A percentile compares a stretch with the other conserved stretches of the same genome.
phyloP scores from a whole-genome alignment of 1,140 invertebrate species.

The Bombus waltoni region DNA sequence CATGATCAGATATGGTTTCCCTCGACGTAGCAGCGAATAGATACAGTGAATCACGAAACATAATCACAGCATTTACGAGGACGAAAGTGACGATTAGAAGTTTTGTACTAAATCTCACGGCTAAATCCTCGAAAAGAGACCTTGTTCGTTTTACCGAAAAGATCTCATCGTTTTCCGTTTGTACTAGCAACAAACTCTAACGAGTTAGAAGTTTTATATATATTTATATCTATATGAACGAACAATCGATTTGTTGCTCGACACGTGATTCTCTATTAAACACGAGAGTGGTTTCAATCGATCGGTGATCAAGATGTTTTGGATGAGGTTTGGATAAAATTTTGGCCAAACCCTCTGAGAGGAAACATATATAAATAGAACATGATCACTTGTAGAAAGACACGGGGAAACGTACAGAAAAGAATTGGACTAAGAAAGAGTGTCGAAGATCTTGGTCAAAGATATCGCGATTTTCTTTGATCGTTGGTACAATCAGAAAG shows the following conservation, averaged over 20 bases:
- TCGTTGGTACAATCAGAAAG: neutral
- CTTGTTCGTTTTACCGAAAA: constrained; percentile 2
- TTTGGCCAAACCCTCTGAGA: too few species aligned
- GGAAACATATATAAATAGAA: constrained; percentile 7
- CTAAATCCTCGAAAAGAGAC: constrained; percentile 9
- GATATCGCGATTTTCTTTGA: neutral
- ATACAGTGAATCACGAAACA: constrained; percentile 28
- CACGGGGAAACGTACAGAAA: neutral
- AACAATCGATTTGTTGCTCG: constrained; percentile 14
- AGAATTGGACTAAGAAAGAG: constrained; percentile 12
- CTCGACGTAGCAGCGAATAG: constrained; percentile 43
- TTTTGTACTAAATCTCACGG: constrained; percentile 50
- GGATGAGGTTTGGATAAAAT: too few species aligned
- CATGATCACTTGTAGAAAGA: neutral
- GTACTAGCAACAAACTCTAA: constrained; percentile 44
- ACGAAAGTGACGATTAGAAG: constrained; percentile 42
- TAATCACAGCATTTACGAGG: constrained; percentile 48
- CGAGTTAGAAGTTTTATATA: constrained; percentile 13
- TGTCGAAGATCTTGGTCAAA: neutral
- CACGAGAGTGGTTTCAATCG: neutral
- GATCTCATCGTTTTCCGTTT: constrained; percentile 35
- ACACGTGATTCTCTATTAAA: neutral
- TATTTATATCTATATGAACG: constrained; percentile 1
- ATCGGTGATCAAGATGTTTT: neutral
- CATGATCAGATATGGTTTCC: neutral